Conservation (phyloP, 1,140 invertebrate genomes). For the Anadara kagoshimensis region DNA sequence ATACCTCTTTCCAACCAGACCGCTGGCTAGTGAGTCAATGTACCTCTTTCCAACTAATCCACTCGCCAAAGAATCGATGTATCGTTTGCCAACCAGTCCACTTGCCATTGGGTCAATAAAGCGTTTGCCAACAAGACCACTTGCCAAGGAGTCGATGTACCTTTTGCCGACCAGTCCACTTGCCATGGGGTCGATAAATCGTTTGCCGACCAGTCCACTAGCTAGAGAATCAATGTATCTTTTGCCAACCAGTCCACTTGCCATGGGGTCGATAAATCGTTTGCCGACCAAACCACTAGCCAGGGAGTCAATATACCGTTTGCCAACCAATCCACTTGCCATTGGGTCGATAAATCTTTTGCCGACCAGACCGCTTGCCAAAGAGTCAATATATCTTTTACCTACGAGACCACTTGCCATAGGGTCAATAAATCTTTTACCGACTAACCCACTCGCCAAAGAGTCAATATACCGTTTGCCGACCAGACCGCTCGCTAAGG, state of each 20-base stretch:
- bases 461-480: constrained; percentile 39
- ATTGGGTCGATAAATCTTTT: constrained; percentile 42
- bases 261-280: constrained; percentile 29
- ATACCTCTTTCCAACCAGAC: constrained; percentile 36
- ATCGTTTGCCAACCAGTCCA: constrained; percentile 47
- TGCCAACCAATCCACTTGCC: constrained; percentile 31
- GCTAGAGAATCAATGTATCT: constrained; percentile 46
- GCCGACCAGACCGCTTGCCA: background rate
- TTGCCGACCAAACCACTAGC: constrained; percentile 41
- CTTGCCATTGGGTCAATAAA: constrained; percentile 42
- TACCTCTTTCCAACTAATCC: constrained; percentile 49
- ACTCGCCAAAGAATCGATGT: constrained; percentile 40
- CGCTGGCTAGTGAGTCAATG: constrained; percentile 26
- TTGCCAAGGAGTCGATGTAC: constrained; percentile 19
- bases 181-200: constrained; percentile 46
- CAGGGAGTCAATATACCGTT: constrained; percentile 39
- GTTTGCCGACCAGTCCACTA: constrained; percentile 55
- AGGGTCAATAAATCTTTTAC: constrained; percentile 39
- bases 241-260: constrained; percentile 36
- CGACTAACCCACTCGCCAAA: constrained; percentile 31
- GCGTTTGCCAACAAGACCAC: constrained; percentile 34
- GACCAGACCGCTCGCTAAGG: background rate
- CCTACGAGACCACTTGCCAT: constrained; percentile 25
- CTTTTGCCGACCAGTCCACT: constrained; percentile 56
- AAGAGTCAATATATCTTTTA: background rate